A percentile compares a stretch with the other conserved stretches of the same genome.
These are phyloP conservation scores for Zonotrichia leucophrys DNA, from an alignment of 2,113 vertebrate species.

Conservation along the genomic window DNA sequence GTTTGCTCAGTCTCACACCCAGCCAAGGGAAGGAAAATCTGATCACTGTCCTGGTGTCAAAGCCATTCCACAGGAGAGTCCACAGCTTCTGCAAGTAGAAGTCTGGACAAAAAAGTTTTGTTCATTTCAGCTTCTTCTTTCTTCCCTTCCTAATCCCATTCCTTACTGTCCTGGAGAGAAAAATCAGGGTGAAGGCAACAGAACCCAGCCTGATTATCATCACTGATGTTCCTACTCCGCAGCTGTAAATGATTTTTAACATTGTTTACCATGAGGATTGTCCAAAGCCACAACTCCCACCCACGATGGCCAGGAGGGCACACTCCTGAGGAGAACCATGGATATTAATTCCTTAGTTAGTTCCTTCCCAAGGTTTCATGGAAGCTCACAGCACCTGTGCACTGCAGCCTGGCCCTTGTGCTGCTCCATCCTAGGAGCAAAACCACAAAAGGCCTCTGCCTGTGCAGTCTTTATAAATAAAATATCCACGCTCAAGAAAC, in stretches of 20 bases:
- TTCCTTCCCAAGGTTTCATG: neutral
- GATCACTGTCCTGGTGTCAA: neutral
- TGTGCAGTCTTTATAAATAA: neutral
- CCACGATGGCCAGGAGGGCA: accelerated
- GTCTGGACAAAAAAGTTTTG: neutral
- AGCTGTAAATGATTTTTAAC: neutral
- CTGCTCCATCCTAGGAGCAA: neutral
- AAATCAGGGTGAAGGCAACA: neutral
- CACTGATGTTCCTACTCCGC: neutral
- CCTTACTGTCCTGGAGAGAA: neutral
- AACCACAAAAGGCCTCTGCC: neutral
- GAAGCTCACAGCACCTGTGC: neutral
- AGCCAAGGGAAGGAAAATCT: neutral
- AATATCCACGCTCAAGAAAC: neutral
- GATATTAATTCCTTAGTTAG: neutral
- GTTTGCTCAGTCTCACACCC: neutral
- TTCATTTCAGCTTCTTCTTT: neutral
- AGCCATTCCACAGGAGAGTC: neutral
- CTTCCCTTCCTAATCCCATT: neutral
- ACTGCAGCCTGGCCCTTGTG: neutral
- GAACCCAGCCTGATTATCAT: neutral
- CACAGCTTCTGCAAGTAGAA: neutral
- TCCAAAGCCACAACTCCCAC: neutral
- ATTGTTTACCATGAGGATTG: neutral
- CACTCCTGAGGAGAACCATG: neutral